phyloP scores from a whole-genome alignment of 1,140 invertebrate species.

The Telenomus remus region DNA sequence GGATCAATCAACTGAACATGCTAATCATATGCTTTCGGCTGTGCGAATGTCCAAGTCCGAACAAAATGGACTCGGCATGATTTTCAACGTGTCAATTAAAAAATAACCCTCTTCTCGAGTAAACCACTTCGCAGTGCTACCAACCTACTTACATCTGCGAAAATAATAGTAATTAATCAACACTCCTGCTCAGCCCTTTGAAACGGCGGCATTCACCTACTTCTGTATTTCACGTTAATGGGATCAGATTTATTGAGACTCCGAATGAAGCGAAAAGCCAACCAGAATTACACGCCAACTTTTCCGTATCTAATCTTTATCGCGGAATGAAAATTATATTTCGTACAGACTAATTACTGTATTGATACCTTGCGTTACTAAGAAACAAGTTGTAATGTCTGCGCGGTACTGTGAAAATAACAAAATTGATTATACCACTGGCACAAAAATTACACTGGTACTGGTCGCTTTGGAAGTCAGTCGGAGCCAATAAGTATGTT shows the following conservation, averaged over 20 bases:
- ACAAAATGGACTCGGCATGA: too few relatives aligned
- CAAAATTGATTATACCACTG: conserved; percentile 31
- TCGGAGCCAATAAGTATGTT: neutral
- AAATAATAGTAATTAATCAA: conserved; percentile 30
- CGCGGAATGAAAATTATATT: conserved; percentile 14
- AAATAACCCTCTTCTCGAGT: too few relatives aligned
- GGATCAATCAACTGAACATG: too few relatives aligned
- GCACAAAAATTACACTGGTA: conserved; percentile 15
- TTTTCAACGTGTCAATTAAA: too few relatives aligned
- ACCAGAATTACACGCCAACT: conserved; percentile 21
- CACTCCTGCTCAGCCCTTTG: conserved; percentile 24
- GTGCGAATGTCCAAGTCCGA: too few relatives aligned
- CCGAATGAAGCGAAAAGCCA: conserved; percentile 3
- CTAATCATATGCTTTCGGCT: too few relatives aligned
- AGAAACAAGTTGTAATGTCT: conserved; percentile 10
- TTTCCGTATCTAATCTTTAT: conserved; percentile 29
- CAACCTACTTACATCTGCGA: conserved; percentile 2
- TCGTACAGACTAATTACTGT: conserved; percentile 21
- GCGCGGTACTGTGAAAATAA: conserved; percentile 9
- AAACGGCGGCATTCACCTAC: conserved; percentile 26
- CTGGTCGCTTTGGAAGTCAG: too few relatives aligned
- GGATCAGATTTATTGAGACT: conserved; percentile 26
- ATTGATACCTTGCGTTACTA: conserved; percentile 17
- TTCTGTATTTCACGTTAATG: conserved; percentile 25
- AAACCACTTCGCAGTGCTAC: neutral